Base-by-base conservation (phyloP, 64 coral and sea anemone species). In the Pocillopora verrucosa region DNA sequence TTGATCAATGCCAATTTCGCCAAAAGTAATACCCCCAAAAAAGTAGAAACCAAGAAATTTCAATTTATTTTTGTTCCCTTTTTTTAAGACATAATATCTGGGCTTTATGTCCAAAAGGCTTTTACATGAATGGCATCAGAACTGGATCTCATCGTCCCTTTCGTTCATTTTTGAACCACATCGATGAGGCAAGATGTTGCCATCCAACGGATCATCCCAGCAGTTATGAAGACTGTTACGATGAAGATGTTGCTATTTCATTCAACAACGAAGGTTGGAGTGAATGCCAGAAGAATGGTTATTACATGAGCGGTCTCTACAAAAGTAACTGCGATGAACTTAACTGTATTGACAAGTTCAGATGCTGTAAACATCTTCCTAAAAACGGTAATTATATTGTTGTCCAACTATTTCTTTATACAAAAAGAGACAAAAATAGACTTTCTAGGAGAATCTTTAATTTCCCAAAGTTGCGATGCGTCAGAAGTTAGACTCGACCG, bases 311-410 rank as follows among this genome's bases (percentile, higher is more conserved):
- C 67, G 84, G 84, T 24, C 59, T 87, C 20, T 87, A 87, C 67
- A 72, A 36, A 4, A 17, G 41, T 1, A 38, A 26, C 15, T 87
- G 84, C 24, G 22, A 87, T 74, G 12, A 57, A 4, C 41, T 87
- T 34, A 56, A 74, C 13, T 87, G 84, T 34, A 87, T 87, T 74
- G 84, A 87, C n/a, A 87, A 60, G 67, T 74, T 87, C 38, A 74
- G 7, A 11, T 87, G 84, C 57, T 87, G 84, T 35, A 87, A 58
- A 30, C 30, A 30, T 30, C 30, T 30, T 30, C 0, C 30, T 30
- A 0, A 30, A 51, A 51, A 51, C 41, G 41, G 41, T 51, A 51
- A 51, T 30, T 30, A 30, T 51, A 51, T 51, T 51, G 41, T 51
- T 51, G 41, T 51, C 41, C 41, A 51, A 3, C 1, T 51, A 3